Evolutionary conservation across 2,113 vertebrate genomes (phyloP).

Genomic region (Neolamprologus hecqui): DNA sequence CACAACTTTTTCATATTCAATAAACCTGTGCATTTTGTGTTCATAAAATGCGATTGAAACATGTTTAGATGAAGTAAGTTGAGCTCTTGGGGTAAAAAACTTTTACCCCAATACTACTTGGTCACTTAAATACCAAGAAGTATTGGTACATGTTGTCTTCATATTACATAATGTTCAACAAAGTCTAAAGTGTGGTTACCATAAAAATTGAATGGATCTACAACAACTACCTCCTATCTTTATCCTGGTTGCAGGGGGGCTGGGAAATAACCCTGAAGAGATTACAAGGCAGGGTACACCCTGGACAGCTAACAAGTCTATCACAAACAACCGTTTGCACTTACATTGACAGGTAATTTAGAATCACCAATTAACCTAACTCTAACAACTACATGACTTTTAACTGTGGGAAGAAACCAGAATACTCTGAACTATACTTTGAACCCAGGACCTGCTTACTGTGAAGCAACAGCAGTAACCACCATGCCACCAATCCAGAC

Average conservation of each 20-base stretch:
- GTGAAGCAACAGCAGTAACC: not conserved
- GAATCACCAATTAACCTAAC: not conserved
- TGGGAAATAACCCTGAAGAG: not conserved
- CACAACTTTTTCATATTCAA: no score
- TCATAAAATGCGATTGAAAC: no score
- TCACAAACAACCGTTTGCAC: not conserved
- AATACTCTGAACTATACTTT: no score
- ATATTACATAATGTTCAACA: not conserved
- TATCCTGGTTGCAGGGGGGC: accelerated
- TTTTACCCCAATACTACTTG: no score
- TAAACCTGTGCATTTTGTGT: no score
- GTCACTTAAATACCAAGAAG: not conserved
- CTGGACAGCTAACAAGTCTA: not conserved
- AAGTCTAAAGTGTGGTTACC: not conserved
- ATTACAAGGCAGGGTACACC: not conserved
- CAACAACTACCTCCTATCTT: not conserved
- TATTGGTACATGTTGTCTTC: not conserved
- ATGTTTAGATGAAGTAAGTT: no score
- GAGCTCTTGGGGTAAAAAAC: no score
- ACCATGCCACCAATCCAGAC: not conserved
- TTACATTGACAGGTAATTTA: not conserved
- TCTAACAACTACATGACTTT: not conserved
- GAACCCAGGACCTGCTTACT: no score
- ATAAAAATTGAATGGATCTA: not conserved
- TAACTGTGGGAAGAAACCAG: not conserved